These are phyloP conservation scores for Scaptomyza pallida DNA, from an alignment of 1,140 invertebrate species.

Conservation along the genomic window DNA sequence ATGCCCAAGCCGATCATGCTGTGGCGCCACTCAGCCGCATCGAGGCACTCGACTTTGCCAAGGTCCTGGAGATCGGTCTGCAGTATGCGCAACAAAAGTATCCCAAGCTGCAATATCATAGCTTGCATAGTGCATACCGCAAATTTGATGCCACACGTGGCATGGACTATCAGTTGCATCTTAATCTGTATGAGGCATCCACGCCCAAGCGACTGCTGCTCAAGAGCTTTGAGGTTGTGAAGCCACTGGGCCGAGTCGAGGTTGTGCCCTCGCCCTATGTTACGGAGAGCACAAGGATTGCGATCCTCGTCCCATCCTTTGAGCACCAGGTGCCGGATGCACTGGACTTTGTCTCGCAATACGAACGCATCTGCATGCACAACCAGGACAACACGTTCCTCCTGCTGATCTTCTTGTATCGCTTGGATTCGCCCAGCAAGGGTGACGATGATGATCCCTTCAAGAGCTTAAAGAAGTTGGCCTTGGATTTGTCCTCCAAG, in stretches of 20 bases:
- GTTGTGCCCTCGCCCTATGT: constrained; percentile 95
- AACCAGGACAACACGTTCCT: constrained; percentile 91
- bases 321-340: constrained; percentile 79
- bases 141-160: constrained; percentile 94
- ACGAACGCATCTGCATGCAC: constrained; percentile 89
- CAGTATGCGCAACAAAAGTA: constrained; percentile 86
- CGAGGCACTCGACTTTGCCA: constrained; percentile 88
- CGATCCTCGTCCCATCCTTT: constrained; percentile 88
- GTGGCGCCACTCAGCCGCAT: constrained; percentile 86
- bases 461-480: constrained; percentile 87
- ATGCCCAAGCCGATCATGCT: constrained; percentile 87
- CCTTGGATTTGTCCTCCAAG: constrained; percentile 87
- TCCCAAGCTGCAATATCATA: constrained; percentile 85
- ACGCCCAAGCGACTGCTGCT: constrained; percentile 40
- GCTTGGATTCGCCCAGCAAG: constrained; percentile 86
- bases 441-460: constrained; percentile 87
- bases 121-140: constrained; percentile 91
- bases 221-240: constrained; percentile 87
- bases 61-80: constrained; percentile 87
- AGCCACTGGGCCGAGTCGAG: constrained; percentile 93
- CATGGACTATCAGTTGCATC: constrained; percentile 94
- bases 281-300: constrained; percentile 93
- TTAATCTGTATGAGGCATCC: constrained; percentile 85
- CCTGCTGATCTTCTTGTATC: constrained; percentile 88
- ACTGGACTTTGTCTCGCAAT: constrained; percentile 88